Percentiles rank a stretch among this genome's conserved stretches.
These are phyloP conservation scores for Lasioglossum morio DNA, from an alignment of 2,888 invertebrate species.

Conservation along the genomic window DNA sequence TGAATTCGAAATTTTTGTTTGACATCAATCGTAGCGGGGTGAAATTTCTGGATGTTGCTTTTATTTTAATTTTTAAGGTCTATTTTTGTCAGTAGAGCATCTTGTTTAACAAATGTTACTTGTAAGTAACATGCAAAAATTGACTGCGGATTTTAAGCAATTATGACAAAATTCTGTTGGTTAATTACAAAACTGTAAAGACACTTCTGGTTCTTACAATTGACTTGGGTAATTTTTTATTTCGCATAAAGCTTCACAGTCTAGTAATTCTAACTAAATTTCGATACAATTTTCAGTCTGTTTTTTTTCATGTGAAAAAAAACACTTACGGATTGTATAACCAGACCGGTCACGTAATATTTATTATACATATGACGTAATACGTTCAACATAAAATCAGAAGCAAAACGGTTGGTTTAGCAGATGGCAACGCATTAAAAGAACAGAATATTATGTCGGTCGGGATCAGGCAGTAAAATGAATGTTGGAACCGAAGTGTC, in stretches of 20 bases:
- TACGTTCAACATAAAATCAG: background rate
- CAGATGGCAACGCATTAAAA: constrained; percentile 30
- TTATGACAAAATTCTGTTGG: too few relatives aligned
- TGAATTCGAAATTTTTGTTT: background rate
- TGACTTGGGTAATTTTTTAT: background rate
- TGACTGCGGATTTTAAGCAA: too few relatives aligned
- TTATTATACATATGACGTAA: background rate
- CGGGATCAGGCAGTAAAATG: constrained; percentile 54
- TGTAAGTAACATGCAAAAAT: too few relatives aligned
- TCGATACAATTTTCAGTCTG: background rate
- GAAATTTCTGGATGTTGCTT: background rate
- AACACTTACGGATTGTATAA: background rate
- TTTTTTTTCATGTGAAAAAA: background rate
- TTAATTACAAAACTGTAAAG: too few relatives aligned
- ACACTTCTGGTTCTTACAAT: background rate
- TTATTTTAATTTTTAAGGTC: too few relatives aligned
- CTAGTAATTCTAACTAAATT: background rate
- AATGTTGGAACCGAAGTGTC: constrained; percentile 63
- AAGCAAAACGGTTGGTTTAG: constrained; percentile 26
- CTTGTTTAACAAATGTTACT: too few relatives aligned
- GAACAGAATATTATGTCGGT: constrained; percentile 50
- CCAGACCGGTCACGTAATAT: background rate
- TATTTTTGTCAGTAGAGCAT: too few relatives aligned
- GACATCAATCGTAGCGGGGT: background rate
- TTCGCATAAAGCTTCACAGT: background rate